Evolutionary conservation across 2,888 invertebrate species (phyloP).

Genomic region (Lamproptera curius): DNA sequence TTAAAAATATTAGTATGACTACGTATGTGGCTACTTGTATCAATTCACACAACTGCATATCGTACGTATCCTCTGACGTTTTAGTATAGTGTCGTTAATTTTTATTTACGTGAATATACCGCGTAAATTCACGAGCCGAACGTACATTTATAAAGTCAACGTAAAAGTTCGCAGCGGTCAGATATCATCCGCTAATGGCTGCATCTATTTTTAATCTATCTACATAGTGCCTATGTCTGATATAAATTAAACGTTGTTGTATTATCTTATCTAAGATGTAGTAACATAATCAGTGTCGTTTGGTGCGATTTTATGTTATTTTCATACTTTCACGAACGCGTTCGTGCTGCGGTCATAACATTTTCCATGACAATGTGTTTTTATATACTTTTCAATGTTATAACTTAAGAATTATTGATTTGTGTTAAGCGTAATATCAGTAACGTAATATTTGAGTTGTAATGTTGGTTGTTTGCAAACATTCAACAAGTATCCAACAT

Average conservation of each 20-base stretch:
- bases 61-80: not conserved
- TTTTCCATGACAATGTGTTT: not conserved
- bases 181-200: slow-evolving; percentile 18
- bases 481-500: slow-evolving; percentile 69
- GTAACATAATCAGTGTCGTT: slow-evolving; percentile 21
- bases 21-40: not conserved
- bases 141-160: slow-evolving; percentile 5
- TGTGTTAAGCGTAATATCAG: not conserved
- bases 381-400: not conserved
- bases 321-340: slow-evolving; percentile 7
- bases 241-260: slow-evolving; percentile 22
- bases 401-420: not conserved
- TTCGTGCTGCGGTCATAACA: not conserved
- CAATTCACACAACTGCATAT: not conserved
- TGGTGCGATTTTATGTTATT: slow-evolving; percentile 17
- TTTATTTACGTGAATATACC: not conserved
- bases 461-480: slow-evolving; percentile 40
- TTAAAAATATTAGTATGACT: no score
- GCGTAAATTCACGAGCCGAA: not conserved
- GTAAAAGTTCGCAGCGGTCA: slow-evolving; percentile 10
- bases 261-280: slow-evolving; percentile 23
- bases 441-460: slow-evolving; percentile 6
- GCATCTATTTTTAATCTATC: slow-evolving; percentile 22
- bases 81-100: not conserved
- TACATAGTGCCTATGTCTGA: slow-evolving; percentile 18